Base-by-base conservation (phyloP, 2,888 invertebrate genomes). In the Bellardia pandia region DNA sequence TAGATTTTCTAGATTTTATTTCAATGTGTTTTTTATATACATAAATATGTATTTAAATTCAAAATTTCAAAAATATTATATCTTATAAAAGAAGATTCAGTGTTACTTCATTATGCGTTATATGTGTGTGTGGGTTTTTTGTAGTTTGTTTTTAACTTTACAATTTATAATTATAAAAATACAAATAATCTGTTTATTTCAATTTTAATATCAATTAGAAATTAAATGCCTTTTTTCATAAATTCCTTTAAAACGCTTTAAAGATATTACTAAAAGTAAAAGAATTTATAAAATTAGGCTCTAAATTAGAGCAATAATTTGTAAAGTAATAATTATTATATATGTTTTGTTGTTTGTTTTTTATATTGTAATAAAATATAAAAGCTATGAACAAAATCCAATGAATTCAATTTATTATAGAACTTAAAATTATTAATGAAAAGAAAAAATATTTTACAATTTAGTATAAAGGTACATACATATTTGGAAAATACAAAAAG, bases 141-240 rank as follows among this genome's bases (percentile, higher is more conserved):
- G 16, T 60, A 48, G 6, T 48, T 48, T 33, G n/a, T 16, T 71
- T 80, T 71, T 48, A 79, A 71, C 7, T 86, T 72, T 72, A 81
- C 53, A 77, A 60, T 64, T 81, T 82, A 81, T 58, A 82, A 51
- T 74, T 75, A 78, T 75, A 75, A 64, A 82, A 60, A 74, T 51
- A 74, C 2, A 75, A 56, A 68, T 62, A 60, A 48, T 16, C 64
- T 77, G 37, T 77, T 56, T 82, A 78, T 75, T 86, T 82, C 48
- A 86, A 82, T 75, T 86, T 82, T 40, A 86, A 82, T 82, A 86
- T 82, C 78, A 74, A 60, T 79, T 79, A 45, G 72, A 82, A 86
- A 37, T 37, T 58, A 30, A 60, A 60, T 11, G 33, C 33, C 33
- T 60, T 33, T 2, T 30, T 33, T 30, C 4, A 33, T 5, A 60